These are phyloP conservation scores for Vollenhovia emeryi DNA, from an alignment of 1,140 invertebrate species.

Conservation along the genomic window DNA sequence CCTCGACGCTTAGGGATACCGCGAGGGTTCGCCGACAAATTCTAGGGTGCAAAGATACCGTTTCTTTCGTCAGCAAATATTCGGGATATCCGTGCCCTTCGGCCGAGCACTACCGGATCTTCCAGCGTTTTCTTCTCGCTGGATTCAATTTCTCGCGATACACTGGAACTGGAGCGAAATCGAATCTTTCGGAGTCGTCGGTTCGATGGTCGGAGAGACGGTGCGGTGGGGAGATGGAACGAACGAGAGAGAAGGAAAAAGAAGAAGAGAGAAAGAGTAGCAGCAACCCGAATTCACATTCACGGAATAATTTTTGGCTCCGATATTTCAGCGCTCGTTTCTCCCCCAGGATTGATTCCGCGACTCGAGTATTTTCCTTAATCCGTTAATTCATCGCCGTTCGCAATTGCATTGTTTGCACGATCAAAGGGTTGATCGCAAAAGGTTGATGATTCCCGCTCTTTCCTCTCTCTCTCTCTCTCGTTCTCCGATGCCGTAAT, in stretches of 20 bases:
- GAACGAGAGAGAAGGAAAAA: neutral
- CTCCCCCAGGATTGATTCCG: neutral
- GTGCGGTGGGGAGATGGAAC: neutral
- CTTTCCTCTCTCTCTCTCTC: neutral
- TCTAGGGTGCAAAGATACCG: neutral
- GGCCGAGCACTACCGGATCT: neutral
- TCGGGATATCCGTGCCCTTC: conserved; percentile 14
- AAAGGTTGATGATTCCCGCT: neutral
- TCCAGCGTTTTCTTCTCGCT: conserved; percentile 24
- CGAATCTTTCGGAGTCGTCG: conserved; percentile 33
- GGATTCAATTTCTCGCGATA: conserved; percentile 35
- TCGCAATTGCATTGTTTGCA: conserved; percentile 55
- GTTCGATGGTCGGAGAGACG: conserved; percentile 31
- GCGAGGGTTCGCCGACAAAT: neutral
- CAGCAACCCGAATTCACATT: conserved; percentile 36
- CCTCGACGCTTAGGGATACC: neutral
- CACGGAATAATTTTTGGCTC: conserved; percentile 44
- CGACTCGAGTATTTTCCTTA: conserved; percentile 26
- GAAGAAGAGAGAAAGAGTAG: neutral
- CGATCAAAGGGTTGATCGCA: neutral
- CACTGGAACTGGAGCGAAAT: conserved; percentile 54
- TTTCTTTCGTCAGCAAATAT: conserved; percentile 9
- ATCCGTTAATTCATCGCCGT: conserved; percentile 46
- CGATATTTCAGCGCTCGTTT: conserved; percentile 32
- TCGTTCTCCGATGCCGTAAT: neutral